Conservation (phyloP, 2,113 vertebrate genomes). For the Numida meleagris region DNA sequence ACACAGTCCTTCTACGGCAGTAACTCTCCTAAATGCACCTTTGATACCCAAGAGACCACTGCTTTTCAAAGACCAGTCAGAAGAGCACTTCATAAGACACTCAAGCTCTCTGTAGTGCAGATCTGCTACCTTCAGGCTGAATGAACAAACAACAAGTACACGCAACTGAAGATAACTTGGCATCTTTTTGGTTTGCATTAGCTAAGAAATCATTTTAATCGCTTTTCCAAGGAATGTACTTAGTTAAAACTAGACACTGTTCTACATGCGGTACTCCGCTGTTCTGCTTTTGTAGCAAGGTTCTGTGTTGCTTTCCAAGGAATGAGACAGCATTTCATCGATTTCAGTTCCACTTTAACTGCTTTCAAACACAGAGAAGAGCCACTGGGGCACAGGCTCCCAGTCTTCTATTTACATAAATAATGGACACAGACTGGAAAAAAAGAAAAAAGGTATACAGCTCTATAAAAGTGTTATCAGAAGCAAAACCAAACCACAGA, state of each 20-base stretch:
- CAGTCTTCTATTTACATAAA: neutral
- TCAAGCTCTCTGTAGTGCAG: neutral
- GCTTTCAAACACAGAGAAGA: neutral
- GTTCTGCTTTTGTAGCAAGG: neutral
- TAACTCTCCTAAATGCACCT: neutral
- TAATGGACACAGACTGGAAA: neutral
- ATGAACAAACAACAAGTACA: neutral
- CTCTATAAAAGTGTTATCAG: neutral
- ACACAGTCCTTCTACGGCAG: neutral
- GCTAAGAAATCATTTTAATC: neutral
- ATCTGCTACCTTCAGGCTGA: neutral
- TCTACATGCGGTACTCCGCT: neutral
- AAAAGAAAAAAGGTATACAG: neutral
- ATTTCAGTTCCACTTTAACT: neutral
- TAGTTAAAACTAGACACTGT: neutral
- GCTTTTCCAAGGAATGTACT: neutral
- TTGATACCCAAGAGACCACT: neutral
- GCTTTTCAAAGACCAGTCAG: neutral
- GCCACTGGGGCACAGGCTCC: neutral
- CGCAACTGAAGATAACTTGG: neutral
- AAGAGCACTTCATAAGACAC: neutral
- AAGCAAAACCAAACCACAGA: neutral
- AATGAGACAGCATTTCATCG: conserved; percentile 4
- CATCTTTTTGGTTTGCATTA: neutral
- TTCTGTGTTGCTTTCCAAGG: neutral